Conservation (phyloP, 2,797 vertebrate genomes). For the Tauraco hartlaubi region DNA sequence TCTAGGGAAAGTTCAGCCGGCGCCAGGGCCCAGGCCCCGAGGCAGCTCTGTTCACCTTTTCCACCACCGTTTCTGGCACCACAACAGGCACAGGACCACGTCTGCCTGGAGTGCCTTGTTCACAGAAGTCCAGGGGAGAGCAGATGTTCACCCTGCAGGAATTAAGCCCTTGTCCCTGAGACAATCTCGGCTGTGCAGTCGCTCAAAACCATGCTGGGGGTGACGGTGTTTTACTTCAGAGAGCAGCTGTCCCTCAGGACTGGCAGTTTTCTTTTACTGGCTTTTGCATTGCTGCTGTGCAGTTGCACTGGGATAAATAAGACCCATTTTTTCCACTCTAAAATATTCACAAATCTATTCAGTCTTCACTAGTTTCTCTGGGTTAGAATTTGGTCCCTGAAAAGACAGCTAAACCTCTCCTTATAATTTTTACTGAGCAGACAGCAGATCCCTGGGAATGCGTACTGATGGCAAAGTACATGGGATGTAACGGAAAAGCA, state of each 20-base stretch:
- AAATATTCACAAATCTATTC: neutral
- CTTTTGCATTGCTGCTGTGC: neutral
- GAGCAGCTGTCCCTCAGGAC: neutral
- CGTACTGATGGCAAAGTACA: neutral
- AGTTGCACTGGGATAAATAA: neutral
- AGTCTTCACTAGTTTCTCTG: neutral
- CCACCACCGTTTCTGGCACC: neutral
- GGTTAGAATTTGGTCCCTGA: neutral
- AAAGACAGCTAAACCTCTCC: neutral
- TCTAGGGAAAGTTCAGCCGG: neutral
- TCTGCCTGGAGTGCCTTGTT: neutral
- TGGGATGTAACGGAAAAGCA: neutral
- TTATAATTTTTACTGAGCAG: neutral
- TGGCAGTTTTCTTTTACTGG: neutral
- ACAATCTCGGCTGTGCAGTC: neutral
- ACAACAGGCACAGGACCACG: accelerated
- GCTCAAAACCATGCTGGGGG: neutral
- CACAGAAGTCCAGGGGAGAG: neutral
- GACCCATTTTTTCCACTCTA: neutral
- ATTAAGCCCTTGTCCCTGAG: neutral
- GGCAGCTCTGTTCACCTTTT: neutral
- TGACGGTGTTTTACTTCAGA: neutral
- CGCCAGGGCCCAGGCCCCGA: neutral
- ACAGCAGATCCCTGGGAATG: neutral
- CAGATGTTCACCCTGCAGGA: neutral